Percentiles rank a stretch among this genome's conserved stretches.
phyloP scores from a whole-genome alignment of 2,888 invertebrate genomes.

The Clanis bilineata region DNA sequence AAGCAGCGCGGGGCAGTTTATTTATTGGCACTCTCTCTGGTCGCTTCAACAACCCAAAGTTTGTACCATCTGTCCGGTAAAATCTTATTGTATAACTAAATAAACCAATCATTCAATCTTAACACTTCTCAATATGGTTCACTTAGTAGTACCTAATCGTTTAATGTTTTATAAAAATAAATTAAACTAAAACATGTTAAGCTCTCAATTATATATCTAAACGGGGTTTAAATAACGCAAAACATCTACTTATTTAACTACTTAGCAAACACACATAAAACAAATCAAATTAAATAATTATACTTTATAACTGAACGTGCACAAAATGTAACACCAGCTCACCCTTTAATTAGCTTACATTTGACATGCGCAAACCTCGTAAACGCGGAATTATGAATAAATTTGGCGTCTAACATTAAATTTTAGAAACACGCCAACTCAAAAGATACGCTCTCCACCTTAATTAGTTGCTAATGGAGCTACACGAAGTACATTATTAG shows the following conservation, averaged over 20 bases:
- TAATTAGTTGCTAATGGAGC: slow-evolving; percentile 58
- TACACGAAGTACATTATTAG: slow-evolving; percentile 45
- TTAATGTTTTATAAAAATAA: too few relatives aligned
- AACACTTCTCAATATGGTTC: neutral
- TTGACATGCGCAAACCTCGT: slow-evolving; percentile 22
- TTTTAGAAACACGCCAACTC: slow-evolving; percentile 31
- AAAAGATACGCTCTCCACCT: slow-evolving; percentile 38
- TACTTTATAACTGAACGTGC: neutral
- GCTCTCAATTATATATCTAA: too few relatives aligned
- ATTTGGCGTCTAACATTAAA: slow-evolving; percentile 21
- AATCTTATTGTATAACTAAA: neutral
- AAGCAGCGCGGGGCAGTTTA: neutral
- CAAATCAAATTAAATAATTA: neutral
- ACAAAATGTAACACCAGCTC: slow-evolving; percentile 20
- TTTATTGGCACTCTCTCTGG: neutral
- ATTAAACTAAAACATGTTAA: too few relatives aligned
- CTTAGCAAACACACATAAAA: neutral
- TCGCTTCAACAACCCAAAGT: slow-evolving; percentile 1
- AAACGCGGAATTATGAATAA: slow-evolving; percentile 34
- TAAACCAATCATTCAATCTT: neutral
- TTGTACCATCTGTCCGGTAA: neutral
- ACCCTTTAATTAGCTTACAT: slow-evolving; percentile 21
- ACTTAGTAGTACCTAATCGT: too few relatives aligned
- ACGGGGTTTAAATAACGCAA: neutral
- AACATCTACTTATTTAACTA: too few relatives aligned